Evolutionary conservation across 2,888 invertebrate genomes (phyloP).

Genomic region (Rosalia funebris): DNA sequence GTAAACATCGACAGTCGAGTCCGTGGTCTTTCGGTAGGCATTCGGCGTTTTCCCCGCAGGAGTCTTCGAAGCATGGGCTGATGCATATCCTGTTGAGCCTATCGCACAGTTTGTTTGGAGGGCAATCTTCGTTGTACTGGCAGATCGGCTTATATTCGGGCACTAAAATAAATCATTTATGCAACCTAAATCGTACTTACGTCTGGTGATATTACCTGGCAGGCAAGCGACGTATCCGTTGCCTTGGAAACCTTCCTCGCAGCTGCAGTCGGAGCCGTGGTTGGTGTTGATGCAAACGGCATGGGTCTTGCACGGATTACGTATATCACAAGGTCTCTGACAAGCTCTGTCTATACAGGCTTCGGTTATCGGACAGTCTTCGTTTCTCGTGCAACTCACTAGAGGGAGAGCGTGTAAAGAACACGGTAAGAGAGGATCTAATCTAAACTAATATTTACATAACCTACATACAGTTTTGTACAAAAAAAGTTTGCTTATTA

Average conservation of each 20-base stretch:
- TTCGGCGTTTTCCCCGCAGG: slow-evolving; percentile 84
- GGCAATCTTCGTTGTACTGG: slow-evolving; percentile 91
- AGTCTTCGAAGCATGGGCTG: slow-evolving; percentile 81
- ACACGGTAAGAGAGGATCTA: slow-evolving; percentile 38
- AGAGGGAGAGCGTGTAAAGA: slow-evolving; percentile 63
- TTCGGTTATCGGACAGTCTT: slow-evolving; percentile 86
- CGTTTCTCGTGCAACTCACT: slow-evolving; percentile 88
- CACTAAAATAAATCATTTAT: slow-evolving; percentile 38
- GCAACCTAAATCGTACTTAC: neutral
- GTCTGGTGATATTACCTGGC: slow-evolving; percentile 71
- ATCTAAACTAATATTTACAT: slow-evolving; percentile 43
- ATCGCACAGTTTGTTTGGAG: slow-evolving; percentile 86
- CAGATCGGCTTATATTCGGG: slow-evolving; percentile 71
- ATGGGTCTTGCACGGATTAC: slow-evolving; percentile 84
- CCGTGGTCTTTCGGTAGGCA: slow-evolving; percentile 81
- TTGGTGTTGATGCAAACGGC: slow-evolving; percentile 89
- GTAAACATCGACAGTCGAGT: slow-evolving; percentile 78
- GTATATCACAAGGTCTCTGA: slow-evolving; percentile 86
- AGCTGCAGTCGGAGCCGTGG: slow-evolving; percentile 87
- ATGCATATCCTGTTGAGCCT: slow-evolving; percentile 85
- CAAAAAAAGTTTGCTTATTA: neutral
- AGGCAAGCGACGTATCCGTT: slow-evolving; percentile 85
- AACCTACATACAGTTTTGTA: slow-evolving; percentile 16
- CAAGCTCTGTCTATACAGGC: slow-evolving; percentile 88
- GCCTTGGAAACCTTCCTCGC: slow-evolving; percentile 86